Percentiles rank a stretch among this genome's conserved stretches.
Conservation (phyloP, 30 jellyfish, hydroid and myxozoan species). For the Pelagia noctiluca region DNA sequence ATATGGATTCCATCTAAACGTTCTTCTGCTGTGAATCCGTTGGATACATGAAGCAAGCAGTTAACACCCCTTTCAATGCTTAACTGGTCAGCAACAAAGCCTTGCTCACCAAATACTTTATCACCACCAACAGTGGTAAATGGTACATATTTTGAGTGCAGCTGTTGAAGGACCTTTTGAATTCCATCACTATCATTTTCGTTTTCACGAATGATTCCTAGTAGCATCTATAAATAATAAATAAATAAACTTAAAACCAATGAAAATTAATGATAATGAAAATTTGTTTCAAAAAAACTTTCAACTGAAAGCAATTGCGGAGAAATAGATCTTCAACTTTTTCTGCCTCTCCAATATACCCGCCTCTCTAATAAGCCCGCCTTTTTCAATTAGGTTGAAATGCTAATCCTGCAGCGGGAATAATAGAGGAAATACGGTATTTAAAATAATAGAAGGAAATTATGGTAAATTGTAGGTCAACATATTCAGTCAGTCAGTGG, state of each 20-base stretch:
- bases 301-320: not conserved
- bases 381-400: not conserved
- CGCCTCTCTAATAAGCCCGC: not conserved
- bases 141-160: constrained; percentile 41
- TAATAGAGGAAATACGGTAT: too few species aligned
- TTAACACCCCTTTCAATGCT: constrained; percentile 33
- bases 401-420: not conserved
- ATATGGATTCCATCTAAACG: constrained; percentile 31
- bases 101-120: constrained; percentile 7
- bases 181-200: constrained; percentile 43
- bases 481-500: too few species aligned
- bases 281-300: not conserved
- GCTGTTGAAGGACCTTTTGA: constrained; percentile 17
- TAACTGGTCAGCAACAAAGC: constrained; percentile 27
- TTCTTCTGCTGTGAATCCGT: constrained; percentile 43
- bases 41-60: not conserved
- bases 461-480: too few species aligned
- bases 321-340: not conserved
- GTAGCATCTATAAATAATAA: constrained; percentile 2
- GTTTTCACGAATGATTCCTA: constrained; percentile 36
- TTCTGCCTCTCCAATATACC: not conserved
- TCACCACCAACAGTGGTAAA: constrained; percentile 4
- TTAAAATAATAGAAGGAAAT: too few species aligned
- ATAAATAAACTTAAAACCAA: not conserved
- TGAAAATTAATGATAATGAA: not conserved